phyloP scores from a whole-genome alignment of 2,888 invertebrate genomes.

The Eilema griseolum region DNA sequence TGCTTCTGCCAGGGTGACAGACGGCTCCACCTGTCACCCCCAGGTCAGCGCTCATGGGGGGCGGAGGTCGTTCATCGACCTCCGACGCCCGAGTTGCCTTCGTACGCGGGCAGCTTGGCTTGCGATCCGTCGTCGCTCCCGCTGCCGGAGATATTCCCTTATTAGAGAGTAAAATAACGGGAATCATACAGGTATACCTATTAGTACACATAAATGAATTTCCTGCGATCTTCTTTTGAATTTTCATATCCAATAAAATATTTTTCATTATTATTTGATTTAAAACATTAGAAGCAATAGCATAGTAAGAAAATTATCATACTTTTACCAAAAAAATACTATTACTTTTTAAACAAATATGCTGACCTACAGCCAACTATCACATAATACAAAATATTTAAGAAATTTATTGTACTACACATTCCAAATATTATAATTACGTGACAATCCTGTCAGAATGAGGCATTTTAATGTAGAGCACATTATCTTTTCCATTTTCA shows the following conservation, averaged over 20 bases:
- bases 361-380: neutral
- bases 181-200: neutral
- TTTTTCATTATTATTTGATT: neutral
- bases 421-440: constrained; percentile 45
- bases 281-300: neutral
- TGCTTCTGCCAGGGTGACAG: too few relatives aligned
- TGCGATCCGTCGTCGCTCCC: too few relatives aligned
- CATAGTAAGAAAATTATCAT: neutral
- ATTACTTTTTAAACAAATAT: neutral
- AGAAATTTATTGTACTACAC: constrained; percentile 13
- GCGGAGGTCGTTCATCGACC: too few relatives aligned
- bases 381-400: neutral
- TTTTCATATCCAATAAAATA: neutral
- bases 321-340: neutral
- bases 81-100: too few relatives aligned
- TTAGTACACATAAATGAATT: neutral
- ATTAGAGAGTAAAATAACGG: neutral
- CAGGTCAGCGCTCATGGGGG: too few relatives aligned
- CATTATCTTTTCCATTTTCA: constrained; percentile 65
- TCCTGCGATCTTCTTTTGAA: neutral
- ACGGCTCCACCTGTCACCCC: too few relatives aligned
- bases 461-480: constrained; percentile 70
- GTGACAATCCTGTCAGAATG: constrained; percentile 35
- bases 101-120: too few relatives aligned
- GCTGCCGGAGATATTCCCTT: neutral